Conservation (phyloP, 2,113 vertebrate species). For the Pimephales promelas region DNA sequence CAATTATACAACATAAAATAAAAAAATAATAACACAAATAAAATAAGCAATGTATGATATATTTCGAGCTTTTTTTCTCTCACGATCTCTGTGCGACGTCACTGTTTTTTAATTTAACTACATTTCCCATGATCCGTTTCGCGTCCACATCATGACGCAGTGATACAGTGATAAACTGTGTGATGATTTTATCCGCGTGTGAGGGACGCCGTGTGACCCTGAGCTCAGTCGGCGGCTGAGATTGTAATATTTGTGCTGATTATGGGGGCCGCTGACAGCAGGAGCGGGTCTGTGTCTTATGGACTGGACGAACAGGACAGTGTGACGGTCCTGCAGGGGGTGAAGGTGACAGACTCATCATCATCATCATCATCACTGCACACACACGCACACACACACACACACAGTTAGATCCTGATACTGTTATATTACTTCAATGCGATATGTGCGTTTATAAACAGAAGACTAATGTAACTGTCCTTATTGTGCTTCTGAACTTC, state of each 20-base stretch:
- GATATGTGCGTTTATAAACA: background rate
- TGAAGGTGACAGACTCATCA: slow-evolving; percentile 79
- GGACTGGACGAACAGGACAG: slow-evolving; percentile 86
- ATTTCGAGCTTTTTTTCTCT: background rate
- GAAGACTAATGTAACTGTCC: background rate
- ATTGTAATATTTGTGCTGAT: background rate
- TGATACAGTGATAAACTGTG: background rate
- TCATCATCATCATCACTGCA: background rate
- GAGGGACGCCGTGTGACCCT: slow-evolving; percentile 25
- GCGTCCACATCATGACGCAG: background rate
- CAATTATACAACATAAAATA: too few species aligned
- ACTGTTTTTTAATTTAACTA: background rate
- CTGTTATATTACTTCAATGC: background rate
- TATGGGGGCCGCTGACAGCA: slow-evolving; percentile 86
- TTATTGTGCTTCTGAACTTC: background rate
- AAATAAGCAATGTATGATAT: too few species aligned
- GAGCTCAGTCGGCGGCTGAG: background rate
- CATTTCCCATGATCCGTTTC: background rate
- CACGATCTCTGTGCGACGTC: background rate
- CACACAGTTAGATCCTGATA: too few species aligned
- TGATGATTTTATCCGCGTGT: background rate
- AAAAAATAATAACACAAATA: too few species aligned
- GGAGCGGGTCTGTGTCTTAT: slow-evolving; percentile 84
- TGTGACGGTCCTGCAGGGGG: slow-evolving; percentile 89
- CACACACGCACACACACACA: background rate